Conservation (phyloP, 2,113 vertebrate genomes). For the Equus przewalskii region DNA sequence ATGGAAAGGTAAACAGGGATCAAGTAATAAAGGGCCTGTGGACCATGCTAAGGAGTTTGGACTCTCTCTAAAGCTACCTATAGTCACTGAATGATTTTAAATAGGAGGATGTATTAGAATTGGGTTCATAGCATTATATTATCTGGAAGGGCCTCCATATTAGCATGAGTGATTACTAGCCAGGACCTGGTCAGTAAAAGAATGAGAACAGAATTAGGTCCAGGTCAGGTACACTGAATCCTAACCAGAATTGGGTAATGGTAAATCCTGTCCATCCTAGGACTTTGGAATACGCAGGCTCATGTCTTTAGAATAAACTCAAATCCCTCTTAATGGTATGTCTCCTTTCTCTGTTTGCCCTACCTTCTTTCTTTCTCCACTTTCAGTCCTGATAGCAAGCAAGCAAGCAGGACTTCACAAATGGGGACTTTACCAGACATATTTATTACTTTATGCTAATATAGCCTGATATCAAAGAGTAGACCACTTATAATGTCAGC, state of each 20-base stretch:
- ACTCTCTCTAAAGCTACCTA: neutral
- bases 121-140: neutral
- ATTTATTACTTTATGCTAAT: neutral
- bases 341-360: neutral
- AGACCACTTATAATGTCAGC: neutral
- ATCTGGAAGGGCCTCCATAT: neutral
- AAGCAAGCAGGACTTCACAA: neutral
- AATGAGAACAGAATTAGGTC: conserved; percentile 7
- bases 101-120: neutral
- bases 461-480: conserved; percentile 20
- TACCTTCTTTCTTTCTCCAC: neutral
- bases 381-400: neutral
- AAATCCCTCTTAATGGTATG: neutral
- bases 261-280: neutral
- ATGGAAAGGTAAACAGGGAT: neutral
- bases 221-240: neutral
- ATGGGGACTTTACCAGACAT: neutral
- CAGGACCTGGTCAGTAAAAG: neutral
- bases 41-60: neutral
- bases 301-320: neutral
- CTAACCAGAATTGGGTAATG: neutral
- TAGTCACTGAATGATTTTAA: conserved; percentile 17
- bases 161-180: neutral
- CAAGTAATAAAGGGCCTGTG: neutral
- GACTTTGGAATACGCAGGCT: neutral